These are phyloP conservation scores for Drosophila parabipectinata DNA, from an alignment of 1,140 invertebrate species.

Conservation along the genomic window DNA sequence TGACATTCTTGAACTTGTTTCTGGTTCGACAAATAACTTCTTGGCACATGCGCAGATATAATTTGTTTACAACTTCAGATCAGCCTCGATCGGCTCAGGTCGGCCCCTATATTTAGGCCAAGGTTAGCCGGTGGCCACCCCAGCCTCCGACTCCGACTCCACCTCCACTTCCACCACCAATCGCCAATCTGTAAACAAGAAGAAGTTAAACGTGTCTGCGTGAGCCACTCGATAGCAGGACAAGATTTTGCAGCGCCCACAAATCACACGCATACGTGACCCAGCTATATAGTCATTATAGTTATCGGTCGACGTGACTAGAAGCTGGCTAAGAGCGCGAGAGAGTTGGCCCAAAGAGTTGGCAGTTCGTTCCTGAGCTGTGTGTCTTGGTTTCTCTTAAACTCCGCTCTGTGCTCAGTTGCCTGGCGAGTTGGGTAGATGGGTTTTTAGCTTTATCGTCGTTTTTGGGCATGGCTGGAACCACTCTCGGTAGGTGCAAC, in stretches of 20 bases:
- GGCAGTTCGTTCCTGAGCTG: background rate
- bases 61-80: conserved; percentile 26
- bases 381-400: conserved; percentile 5
- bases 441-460: conserved; percentile 10
- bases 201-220: conserved; percentile 55
- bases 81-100: conserved; percentile 1
- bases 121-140: conserved; percentile 54
- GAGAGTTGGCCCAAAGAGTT: conserved; percentile 11
- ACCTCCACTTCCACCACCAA: background rate
- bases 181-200: conserved; percentile 9
- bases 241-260: conserved; percentile 54
- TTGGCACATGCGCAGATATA: background rate
- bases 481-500: conserved; percentile 64
- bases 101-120: conserved; percentile 59
- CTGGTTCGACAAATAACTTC: background rate
- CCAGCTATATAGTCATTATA: conserved; percentile 31
- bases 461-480: conserved; percentile 47
- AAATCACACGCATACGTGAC: conserved; percentile 75
- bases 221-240: conserved; percentile 50
- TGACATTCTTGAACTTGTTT: background rate
- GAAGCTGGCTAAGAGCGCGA: conserved; percentile 19
- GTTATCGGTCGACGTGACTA: conserved; percentile 43
- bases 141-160: conserved; percentile 13
- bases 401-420: background rate
- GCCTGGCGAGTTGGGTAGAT: conserved; percentile 14